Conservation (phyloP, 2,113 vertebrate species). For the Cephalophus harveyi region DNA sequence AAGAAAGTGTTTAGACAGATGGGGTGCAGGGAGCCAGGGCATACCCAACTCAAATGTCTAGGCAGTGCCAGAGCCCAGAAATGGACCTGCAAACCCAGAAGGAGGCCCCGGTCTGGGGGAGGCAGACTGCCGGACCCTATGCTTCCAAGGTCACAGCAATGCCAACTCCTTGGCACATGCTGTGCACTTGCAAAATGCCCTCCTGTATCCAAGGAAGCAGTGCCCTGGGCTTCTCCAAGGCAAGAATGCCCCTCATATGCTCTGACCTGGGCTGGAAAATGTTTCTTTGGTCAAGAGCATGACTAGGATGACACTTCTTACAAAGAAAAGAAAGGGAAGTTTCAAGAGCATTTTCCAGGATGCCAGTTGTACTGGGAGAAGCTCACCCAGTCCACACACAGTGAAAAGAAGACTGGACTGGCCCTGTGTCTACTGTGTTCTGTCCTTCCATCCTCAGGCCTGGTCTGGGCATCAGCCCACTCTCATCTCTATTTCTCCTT, state of each 20-base stretch:
- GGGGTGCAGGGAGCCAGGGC: background rate
- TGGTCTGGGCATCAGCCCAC: background rate
- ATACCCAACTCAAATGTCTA: background rate
- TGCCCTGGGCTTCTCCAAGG: background rate
- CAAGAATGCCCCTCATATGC: background rate
- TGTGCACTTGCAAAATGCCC: background rate
- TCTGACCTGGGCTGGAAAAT: background rate
- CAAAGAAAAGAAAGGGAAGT: background rate
- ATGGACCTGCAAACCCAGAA: background rate
- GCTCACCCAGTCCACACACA: background rate
- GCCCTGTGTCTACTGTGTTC: background rate
- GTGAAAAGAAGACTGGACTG: background rate
- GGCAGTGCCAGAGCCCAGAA: background rate
- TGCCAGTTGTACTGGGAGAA: too few relatives aligned
- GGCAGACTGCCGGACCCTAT: accelerated
- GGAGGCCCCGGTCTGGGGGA: background rate
- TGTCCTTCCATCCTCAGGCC: background rate
- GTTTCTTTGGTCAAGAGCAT: background rate
- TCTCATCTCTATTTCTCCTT: background rate
- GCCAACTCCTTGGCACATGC: background rate
- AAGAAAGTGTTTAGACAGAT: background rate
- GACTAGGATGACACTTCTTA: background rate
- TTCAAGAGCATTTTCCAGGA: too few relatives aligned
- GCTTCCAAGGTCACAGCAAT: background rate
- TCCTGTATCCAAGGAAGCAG: background rate